Conservation (phyloP, 2,888 invertebrate species). For the Arctia plantaginis region DNA sequence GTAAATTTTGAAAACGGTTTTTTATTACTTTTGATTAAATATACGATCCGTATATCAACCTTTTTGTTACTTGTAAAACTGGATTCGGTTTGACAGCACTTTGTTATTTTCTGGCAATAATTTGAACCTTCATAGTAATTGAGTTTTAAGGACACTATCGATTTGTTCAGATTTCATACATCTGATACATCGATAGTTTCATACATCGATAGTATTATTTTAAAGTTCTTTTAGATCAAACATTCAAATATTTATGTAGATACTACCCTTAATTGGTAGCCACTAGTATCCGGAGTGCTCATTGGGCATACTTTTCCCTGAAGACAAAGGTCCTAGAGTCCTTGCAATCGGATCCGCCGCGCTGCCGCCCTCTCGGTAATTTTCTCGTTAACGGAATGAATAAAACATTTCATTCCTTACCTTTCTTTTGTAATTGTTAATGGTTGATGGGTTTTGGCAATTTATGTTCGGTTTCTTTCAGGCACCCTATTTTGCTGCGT, state of each 20-base stretch:
- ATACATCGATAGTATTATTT: constrained; percentile 34
- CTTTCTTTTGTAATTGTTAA: constrained; percentile 86
- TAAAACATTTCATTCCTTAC: constrained; percentile 86
- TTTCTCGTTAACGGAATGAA: constrained; percentile 86
- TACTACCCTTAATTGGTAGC: constrained; percentile 77
- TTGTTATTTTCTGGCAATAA: constrained; percentile 39
- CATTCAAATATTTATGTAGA: constrained; percentile 64
- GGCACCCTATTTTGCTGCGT: constrained; percentile 65
- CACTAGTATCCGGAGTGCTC: constrained; percentile 76
- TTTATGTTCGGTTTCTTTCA: constrained; percentile 76
- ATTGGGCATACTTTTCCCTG: constrained; percentile 80
- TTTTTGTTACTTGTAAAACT: constrained; percentile 30
- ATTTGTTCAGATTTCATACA: constrained; percentile 13
- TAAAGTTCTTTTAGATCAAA: constrained; percentile 50
- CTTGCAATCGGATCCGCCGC: constrained; percentile 83
- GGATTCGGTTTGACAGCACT: constrained; percentile 21
- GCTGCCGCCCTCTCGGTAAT: constrained; percentile 83
- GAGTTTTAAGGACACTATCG: background rate
- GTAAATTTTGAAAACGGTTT: background rate
- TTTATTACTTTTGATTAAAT: background rate
- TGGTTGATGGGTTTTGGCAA: constrained; percentile 84
- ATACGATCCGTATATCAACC: background rate
- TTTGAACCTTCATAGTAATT: constrained; percentile 18
- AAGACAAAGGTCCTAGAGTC: constrained; percentile 82
- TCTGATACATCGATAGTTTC: background rate